These are phyloP conservation scores for Brienomyrus longianalis DNA, from an alignment of 2,113 vertebrate species.

Conservation along the genomic window DNA sequence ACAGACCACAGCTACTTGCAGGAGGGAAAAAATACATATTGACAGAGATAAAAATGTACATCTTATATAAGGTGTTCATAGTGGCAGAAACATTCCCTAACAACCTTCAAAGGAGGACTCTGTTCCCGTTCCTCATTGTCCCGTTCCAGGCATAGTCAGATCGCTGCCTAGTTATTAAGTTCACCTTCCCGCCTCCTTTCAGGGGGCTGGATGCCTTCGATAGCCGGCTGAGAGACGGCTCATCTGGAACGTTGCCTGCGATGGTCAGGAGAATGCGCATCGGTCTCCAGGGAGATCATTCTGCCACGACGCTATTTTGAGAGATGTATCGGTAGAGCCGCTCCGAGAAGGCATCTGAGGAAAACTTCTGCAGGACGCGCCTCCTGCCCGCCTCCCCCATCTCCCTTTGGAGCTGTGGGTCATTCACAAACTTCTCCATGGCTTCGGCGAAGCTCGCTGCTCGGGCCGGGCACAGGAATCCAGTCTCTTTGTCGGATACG, in stretches of 20 bases:
- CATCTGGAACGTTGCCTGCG: conserved; percentile 50
- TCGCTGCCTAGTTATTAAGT: conserved; percentile 32
- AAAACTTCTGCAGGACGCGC: conserved; percentile 81
- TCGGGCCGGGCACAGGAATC: conserved; percentile 80
- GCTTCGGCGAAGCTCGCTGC: conserved; percentile 73
- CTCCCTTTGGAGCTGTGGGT: conserved; percentile 68
- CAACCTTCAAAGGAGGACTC: background rate
- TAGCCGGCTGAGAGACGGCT: conserved; percentile 48
- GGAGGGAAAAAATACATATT: background rate
- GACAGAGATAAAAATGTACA: background rate
- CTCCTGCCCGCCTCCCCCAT: conserved; percentile 83
- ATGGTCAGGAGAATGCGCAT: conserved; percentile 44
- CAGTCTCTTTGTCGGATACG: conserved; percentile 71
- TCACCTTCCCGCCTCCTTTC: conserved; percentile 41
- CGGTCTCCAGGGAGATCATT: background rate
- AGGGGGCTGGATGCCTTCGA: conserved; percentile 52
- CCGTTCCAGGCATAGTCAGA: background rate
- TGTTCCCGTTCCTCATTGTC: background rate
- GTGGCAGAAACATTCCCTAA: background rate
- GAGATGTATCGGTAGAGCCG: conserved; percentile 78
- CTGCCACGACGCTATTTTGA: conserved; percentile 49
- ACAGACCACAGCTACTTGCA: background rate
- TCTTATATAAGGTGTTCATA: background rate
- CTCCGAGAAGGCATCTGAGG: conserved; percentile 77
- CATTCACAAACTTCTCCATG: conserved; percentile 75